Evolutionary conservation across 2,888 invertebrate species (phyloP).

Genomic region (Lepas anatifera): DNA sequence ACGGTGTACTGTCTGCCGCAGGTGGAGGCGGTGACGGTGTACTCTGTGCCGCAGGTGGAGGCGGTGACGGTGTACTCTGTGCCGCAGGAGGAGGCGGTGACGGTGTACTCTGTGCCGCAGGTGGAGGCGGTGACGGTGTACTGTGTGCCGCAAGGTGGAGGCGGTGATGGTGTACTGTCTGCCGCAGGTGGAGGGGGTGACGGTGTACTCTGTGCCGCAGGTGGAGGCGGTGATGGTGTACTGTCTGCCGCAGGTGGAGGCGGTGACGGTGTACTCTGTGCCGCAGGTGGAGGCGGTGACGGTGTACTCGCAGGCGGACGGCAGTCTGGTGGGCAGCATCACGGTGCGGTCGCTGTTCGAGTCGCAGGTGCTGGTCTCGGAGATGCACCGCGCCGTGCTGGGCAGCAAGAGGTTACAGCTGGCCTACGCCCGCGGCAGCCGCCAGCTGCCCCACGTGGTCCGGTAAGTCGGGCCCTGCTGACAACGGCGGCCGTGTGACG

Average conservation of each 20-base stretch:
- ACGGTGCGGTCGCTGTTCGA: slow-evolving; percentile 57
- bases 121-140: no score
- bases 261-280: slow-evolving; percentile 43
- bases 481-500: no score
- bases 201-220: slow-evolving; percentile 45
- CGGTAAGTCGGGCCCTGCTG: no score
- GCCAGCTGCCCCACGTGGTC: not conserved
- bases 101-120: slow-evolving; percentile 38
- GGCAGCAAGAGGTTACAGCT: not conserved
- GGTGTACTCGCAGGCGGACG: slow-evolving; percentile 51
- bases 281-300: slow-evolving; percentile 44
- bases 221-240: not conserved
- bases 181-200: slow-evolving; percentile 43
- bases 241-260: slow-evolving; percentile 29
- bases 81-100: slow-evolving; percentile 41
- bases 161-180: slow-evolving; percentile 54
- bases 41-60: slow-evolving; percentile 38
- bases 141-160: slow-evolving; percentile 35
- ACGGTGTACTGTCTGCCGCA: no score
- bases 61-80: slow-evolving; percentile 49
- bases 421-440: not conserved
- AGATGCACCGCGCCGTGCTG: slow-evolving; percentile 9
- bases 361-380: slow-evolving; percentile 33
- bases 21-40: slow-evolving; percentile 44
- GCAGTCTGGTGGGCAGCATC: slow-evolving; percentile 54